Evolutionary conservation across 2,113 vertebrate species (phyloP), one percentile per base, ranked within the genome.

Genomic region (Catharus fuscescens): DNA sequence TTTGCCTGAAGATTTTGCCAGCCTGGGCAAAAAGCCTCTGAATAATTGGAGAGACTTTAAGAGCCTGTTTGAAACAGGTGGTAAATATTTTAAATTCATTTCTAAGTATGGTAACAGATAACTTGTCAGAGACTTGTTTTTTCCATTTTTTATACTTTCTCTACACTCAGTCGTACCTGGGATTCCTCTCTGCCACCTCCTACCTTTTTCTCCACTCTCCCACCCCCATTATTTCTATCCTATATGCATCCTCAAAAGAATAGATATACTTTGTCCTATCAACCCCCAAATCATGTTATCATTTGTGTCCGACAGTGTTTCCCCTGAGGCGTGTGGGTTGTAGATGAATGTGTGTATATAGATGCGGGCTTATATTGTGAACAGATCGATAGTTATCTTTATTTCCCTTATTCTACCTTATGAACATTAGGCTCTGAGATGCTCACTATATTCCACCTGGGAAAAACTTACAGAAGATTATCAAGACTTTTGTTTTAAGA

Each of bases 161-260:
- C 36, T 66, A 24, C 5, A 8, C 8, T 38, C 20, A 18, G 4
- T 45, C 62, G 11, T 36, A 86, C 32, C 16, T 54, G 48, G 15
- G 54, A 10, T 50, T 85, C 13, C 4, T 12, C 20, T 66, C 48
- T 76, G 11, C 14, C 5, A 40, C 11, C 5, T n/a, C 1, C 18
- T 38, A 16, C 14, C 2, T 10, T 61, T 52, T n/a, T 9, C 8
- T 60, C 8, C 6, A 9, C 14, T 53, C 2, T 34, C 7, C 5
- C 0, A 0, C 5, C 8, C 2, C 7, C 6, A 19, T 54, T 36
- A 65, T 86, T 93, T 44, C 40, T 80, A 73, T 6, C 4, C 4
- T n/a, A 48, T 80, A 6, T 38, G 9, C 7, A n/a, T 72, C 7
- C 19, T 72, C 32, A 60, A 64, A 80, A 52, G 10, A 32, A 23